phyloP scores from a whole-genome alignment of 1,140 invertebrate species.

The Calycopis cecrops region DNA sequence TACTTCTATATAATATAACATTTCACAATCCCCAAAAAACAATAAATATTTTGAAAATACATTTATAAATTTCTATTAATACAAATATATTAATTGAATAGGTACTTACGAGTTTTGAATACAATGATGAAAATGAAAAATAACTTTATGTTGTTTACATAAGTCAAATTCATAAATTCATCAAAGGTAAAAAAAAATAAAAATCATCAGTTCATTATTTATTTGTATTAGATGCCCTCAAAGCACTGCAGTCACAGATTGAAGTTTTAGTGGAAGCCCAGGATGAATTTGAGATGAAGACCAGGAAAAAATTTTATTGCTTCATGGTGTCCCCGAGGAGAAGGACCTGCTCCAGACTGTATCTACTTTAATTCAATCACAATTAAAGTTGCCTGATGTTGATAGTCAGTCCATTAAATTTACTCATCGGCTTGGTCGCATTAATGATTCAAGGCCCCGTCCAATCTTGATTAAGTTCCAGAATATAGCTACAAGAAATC shows the following conservation, averaged over 20 bases:
- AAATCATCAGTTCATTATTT: no score
- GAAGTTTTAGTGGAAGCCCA: neutral
- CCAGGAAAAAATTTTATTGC: neutral
- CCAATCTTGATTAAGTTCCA: constrained; percentile 14
- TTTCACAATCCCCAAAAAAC: no score
- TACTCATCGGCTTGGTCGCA: neutral
- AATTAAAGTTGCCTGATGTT: neutral
- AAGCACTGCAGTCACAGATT: neutral
- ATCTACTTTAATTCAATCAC: neutral
- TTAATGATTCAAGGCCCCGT: neutral
- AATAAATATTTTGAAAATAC: no score
- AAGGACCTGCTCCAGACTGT: neutral
- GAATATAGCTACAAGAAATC: constrained; percentile 4
- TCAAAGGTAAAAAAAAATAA: no score
- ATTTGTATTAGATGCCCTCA: neutral
- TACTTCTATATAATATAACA: no score
- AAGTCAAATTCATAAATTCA: no score
- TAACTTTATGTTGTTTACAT: no score
- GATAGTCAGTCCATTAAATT: neutral
- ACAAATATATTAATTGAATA: no score
- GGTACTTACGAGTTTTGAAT: no score
- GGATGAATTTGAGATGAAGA: neutral
- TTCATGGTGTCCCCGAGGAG: neutral
- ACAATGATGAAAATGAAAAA: no score
- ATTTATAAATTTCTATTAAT: no score